Evolutionary conservation across 2,888 invertebrate genomes (phyloP).

Genomic region (Cryptops parisi): DNA sequence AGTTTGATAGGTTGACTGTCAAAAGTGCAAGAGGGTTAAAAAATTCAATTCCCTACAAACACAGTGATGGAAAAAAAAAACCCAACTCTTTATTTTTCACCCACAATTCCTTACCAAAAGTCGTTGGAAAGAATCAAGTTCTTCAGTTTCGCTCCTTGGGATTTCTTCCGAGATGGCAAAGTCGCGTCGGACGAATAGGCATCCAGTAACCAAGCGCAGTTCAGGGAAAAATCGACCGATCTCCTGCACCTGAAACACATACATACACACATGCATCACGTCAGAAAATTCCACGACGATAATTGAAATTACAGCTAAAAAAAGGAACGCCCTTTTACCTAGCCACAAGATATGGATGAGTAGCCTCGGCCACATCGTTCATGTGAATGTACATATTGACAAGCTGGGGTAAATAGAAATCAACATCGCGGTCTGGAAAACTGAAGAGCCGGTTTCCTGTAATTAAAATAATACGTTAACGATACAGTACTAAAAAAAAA

Average conservation of each 20-base stretch:
- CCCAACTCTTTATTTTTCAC: neutral
- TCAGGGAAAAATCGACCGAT: conserved; percentile 89
- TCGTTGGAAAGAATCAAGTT: conserved; percentile 59
- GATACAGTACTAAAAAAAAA: too few relatives aligned
- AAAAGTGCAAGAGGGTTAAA: neutral
- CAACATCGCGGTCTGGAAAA: conserved; percentile 80
- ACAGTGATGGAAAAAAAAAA: neutral
- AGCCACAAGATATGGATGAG: conserved; percentile 64
- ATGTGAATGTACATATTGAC: conserved; percentile 98
- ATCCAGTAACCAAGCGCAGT: conserved; percentile 90
- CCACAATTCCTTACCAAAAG: conserved; percentile 27
- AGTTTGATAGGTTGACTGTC: neutral
- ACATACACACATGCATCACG: neutral
- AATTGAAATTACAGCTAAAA: neutral
- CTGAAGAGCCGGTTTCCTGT: conserved; percentile 88
- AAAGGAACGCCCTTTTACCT: conserved; percentile 38
- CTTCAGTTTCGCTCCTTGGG: conserved; percentile 56
- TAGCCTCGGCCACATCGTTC: conserved; percentile 89
- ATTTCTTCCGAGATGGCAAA: conserved; percentile 48
- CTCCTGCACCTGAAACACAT: conserved; percentile 55
- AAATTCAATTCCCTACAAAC: too few relatives aligned
- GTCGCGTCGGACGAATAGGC: conserved; percentile 71
- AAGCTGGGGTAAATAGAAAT: conserved; percentile 95
- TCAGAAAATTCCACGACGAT: neutral
- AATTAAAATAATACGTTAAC: conserved; percentile 2